phyloP scores from a whole-genome alignment of 2,888 invertebrate species.

The Scaptomyza flava region DNA sequence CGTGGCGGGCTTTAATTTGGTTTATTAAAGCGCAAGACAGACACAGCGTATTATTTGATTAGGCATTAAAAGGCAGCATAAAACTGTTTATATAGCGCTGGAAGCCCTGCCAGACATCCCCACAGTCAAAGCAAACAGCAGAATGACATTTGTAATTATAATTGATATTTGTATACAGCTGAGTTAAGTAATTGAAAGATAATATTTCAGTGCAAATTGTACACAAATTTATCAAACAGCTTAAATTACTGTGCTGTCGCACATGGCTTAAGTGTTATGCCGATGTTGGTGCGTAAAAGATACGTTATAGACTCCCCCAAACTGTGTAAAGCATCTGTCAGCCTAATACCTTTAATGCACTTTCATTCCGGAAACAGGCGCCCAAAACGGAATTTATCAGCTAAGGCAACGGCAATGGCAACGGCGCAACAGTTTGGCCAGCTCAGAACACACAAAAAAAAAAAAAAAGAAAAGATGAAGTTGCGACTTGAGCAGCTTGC shows the following conservation, averaged over 20 bases:
- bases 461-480: background rate
- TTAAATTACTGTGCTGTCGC: slow-evolving; percentile 28
- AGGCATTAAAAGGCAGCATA: slow-evolving; percentile 57
- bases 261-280: slow-evolving; percentile 31
- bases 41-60: slow-evolving; percentile 61
- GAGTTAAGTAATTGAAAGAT: slow-evolving; percentile 62
- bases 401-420: slow-evolving; percentile 34
- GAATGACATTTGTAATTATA: slow-evolving; percentile 39
- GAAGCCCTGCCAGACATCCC: slow-evolving; percentile 23
- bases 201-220: slow-evolving; percentile 37
- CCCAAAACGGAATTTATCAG: slow-evolving; percentile 49
- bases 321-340: slow-evolving; percentile 27
- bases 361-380: slow-evolving; percentile 40
- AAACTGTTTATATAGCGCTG: slow-evolving; percentile 38
- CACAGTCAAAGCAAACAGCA: slow-evolving; percentile 21
- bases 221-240: slow-evolving; percentile 49
- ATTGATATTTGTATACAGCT: slow-evolving; percentile 20
- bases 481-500: slow-evolving; percentile 28
- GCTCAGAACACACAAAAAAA: too few species aligned
- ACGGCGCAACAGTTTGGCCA: slow-evolving; percentile 60
- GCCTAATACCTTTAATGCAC: slow-evolving; percentile 65
- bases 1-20: slow-evolving; percentile 33
- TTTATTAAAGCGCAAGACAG: slow-evolving; percentile 43
- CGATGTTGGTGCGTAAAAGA: background rate
- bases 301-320: slow-evolving; percentile 1